Percentiles rank a stretch among this genome's conserved stretches.
Evolutionary conservation across 2,113 vertebrate species (phyloP).

Genomic region (Centropristis striata): DNA sequence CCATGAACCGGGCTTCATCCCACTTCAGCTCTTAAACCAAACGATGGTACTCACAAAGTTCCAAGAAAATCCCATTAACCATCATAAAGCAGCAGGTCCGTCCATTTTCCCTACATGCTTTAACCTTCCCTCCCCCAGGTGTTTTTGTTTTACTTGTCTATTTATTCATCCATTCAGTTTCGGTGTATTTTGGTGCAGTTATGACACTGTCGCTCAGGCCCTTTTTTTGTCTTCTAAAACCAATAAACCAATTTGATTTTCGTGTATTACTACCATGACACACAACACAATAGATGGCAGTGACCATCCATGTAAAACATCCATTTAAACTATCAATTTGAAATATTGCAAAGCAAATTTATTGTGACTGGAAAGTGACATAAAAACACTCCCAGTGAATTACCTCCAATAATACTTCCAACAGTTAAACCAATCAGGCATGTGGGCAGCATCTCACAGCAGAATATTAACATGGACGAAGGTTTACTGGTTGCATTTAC

Average conservation of each 20-base stretch:
- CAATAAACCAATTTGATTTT: neutral
- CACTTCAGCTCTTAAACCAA: no score
- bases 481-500: neutral
- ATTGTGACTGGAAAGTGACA: neutral
- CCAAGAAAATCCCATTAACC: no score
- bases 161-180: neutral
- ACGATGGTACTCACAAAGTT: no score
- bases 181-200: neutral
- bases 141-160: no score
- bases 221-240: neutral
- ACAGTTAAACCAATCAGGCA: neutral
- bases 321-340: neutral
- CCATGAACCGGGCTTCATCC: no score
- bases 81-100: no score
- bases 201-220: no score
- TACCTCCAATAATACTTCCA: neutral
- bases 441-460: neutral
- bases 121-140: no score
- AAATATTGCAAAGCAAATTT: neutral
- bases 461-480: neutral
- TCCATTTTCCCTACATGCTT: no score
- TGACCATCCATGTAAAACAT: neutral
- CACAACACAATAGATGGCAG: neutral
- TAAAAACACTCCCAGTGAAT: neutral
- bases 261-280: neutral